Evolutionary conservation across 2,113 vertebrate genomes (phyloP).

Genomic region (Lepus timidus): DNA sequence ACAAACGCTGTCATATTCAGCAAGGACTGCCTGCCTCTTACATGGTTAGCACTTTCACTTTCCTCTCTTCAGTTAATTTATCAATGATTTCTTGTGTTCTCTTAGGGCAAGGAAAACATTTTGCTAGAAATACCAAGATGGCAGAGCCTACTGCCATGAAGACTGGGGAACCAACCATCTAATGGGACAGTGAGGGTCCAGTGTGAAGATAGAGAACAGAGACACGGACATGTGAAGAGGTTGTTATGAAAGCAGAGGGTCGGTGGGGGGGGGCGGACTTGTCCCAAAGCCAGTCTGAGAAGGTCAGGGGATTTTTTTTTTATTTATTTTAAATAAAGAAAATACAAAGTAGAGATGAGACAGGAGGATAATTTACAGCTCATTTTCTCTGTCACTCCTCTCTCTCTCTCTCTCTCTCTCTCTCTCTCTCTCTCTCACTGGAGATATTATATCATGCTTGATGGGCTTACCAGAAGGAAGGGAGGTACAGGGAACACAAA

Average conservation of each 20-base stretch:
- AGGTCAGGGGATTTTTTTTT: background rate
- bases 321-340: background rate
- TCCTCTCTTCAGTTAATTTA: background rate
- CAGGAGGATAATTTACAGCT: background rate
- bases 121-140: background rate
- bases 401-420: background rate
- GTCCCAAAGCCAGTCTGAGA: background rate
- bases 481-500: background rate
- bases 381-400: background rate
- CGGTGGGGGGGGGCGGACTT: too few relatives aligned
- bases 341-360: background rate
- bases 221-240: background rate
- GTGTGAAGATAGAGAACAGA: background rate
- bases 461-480: conserved; percentile 59
- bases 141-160: background rate
- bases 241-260: fast-evolving
- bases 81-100: too few relatives aligned
- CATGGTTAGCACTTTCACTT: background rate
- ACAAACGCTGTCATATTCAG: background rate
- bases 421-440: background rate
- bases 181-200: too few relatives aligned
- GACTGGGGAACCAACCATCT: background rate
- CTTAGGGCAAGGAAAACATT: background rate
- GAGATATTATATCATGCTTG: background rate
- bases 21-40: background rate